A percentile compares a stretch with the other conserved stretches of the same genome.
Conservation (phyloP, 2,797 vertebrate genomes). For the Rhinophrynus dorsalis region DNA sequence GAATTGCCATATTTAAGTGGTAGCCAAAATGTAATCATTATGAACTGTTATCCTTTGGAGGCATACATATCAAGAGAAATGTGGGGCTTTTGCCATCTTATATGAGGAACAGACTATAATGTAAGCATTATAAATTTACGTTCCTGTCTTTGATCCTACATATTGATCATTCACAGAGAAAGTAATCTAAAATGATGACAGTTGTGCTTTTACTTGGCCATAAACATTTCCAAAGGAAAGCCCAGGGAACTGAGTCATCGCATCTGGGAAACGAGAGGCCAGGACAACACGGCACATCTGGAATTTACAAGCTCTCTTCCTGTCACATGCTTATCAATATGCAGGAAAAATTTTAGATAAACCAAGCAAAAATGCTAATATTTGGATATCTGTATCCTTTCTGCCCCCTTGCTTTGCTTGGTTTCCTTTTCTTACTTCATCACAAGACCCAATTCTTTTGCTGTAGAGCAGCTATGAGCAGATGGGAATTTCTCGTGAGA, state of each 20-base stretch:
- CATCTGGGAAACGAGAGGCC: conserved; percentile 7
- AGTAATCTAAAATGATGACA: background rate
- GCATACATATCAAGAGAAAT: too few species aligned
- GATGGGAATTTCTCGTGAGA: background rate
- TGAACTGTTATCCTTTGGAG: too few species aligned
- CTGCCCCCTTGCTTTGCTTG: background rate
- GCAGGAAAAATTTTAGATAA: conserved; percentile 27
- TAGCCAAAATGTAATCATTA: too few species aligned
- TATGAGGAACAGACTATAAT: too few species aligned
- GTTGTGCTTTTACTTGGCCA: background rate
- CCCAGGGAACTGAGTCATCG: conserved; percentile 17
- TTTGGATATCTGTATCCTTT: conserved; percentile 31
- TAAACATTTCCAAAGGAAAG: conserved; percentile 35
- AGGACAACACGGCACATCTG: conserved; percentile 17
- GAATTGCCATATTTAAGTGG: too few species aligned
- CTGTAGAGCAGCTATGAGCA: background rate
- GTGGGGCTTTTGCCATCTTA: too few species aligned
- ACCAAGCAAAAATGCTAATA: conserved; percentile 26
- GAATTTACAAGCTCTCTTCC: conserved; percentile 24
- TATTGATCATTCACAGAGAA: background rate
- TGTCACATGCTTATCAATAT: conserved; percentile 36
- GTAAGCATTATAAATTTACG: too few species aligned
- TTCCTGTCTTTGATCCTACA: too few species aligned
- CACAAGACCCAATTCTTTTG: background rate
- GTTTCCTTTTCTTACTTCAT: background rate